phyloP scores from a whole-genome alignment of 2,797 vertebrate species.

The Sphaeramia orbicularis region DNA sequence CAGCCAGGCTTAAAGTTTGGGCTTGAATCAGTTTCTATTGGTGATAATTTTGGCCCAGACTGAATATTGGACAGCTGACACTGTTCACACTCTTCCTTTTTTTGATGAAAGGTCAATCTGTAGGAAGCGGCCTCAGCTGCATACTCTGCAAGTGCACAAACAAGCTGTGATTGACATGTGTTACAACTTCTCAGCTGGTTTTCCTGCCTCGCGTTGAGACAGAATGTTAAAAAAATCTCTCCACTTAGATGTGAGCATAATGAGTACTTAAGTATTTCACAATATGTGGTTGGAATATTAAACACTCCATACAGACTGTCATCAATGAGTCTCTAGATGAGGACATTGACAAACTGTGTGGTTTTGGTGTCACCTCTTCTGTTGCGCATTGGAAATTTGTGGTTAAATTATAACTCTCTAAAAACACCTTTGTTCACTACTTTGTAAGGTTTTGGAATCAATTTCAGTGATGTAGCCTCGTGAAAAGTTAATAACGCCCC shows the following conservation, averaged over 20 bases:
- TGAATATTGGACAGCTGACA: conserved; percentile 1
- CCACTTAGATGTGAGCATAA: conserved; percentile 25
- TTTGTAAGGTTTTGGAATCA: background rate
- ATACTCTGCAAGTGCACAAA: conserved; percentile 16
- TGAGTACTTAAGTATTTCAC: conserved; percentile 45
- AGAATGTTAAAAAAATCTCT: conserved; percentile 4
- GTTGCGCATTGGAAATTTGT: background rate
- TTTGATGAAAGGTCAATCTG: background rate
- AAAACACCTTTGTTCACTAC: background rate
- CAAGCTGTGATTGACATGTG: conserved; percentile 20
- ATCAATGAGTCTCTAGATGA: conserved; percentile 50
- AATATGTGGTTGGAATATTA: conserved; percentile 59
- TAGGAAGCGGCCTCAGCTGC: conserved; percentile 19
- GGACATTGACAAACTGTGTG: conserved; percentile 13
- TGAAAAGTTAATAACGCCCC: conserved; percentile 36
- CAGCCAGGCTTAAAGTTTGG: background rate
- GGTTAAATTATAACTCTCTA: background rate
- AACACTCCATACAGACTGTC: conserved; percentile 31
- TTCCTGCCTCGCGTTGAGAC: conserved; percentile 14
- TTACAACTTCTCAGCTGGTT: conserved; percentile 28
- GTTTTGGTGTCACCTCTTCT: conserved; percentile 14
- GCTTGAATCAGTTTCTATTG: background rate
- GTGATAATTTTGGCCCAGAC: background rate
- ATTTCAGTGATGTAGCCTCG: conserved; percentile 28
- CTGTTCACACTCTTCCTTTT: conserved; percentile 10